These are phyloP conservation scores for Lepilemur ruficaudatus DNA, from an alignment of 2,797 vertebrate species.

Conservation along the genomic window DNA sequence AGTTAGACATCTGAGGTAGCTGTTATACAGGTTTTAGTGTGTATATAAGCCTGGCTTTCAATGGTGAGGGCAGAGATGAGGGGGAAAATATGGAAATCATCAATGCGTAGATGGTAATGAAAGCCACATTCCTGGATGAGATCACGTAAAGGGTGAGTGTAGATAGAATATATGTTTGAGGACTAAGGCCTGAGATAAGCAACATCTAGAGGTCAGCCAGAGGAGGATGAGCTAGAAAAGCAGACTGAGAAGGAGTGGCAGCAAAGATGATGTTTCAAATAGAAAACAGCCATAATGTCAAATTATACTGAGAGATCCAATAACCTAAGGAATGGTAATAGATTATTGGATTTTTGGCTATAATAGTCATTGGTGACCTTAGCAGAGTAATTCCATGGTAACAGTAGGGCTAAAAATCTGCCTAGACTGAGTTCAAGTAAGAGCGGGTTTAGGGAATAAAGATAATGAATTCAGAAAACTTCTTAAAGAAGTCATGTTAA, in stretches of 20 bases:
- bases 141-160: background rate
- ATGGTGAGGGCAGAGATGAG: background rate
- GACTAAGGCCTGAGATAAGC: background rate
- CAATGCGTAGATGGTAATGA: background rate
- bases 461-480: background rate
- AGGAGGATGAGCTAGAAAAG: background rate
- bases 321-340: background rate
- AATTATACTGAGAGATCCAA: background rate
- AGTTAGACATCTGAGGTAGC: background rate
- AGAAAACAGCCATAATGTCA: background rate
- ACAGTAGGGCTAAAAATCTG: background rate
- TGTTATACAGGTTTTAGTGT: background rate
- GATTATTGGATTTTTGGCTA: background rate
- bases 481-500: background rate
- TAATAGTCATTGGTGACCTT: background rate
- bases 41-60: background rate
- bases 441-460: background rate
- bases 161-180: background rate
- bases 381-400: background rate
- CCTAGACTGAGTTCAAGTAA: background rate
- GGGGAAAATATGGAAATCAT: background rate
- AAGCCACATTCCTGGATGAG: background rate
- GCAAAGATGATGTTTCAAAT: background rate
- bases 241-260: background rate
- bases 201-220: background rate